A percentile compares a stretch with the other conserved stretches of the same genome.
These are phyloP conservation scores for Meloidogyne floridensis DNA, from an alignment of 1,140 invertebrate species.

Conservation along the genomic window DNA sequence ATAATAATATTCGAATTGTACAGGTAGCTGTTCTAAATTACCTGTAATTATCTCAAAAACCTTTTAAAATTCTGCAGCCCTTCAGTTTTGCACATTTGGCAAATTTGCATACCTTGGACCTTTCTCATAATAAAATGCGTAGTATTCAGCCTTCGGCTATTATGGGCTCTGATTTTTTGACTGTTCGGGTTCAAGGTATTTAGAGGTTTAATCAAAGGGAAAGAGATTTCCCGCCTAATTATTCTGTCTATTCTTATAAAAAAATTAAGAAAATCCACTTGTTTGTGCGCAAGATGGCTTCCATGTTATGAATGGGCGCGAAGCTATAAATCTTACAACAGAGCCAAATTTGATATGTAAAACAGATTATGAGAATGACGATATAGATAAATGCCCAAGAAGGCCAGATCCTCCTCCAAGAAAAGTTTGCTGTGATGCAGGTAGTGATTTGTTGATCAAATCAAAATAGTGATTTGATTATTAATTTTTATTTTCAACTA, in stretches of 20 bases:
- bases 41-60: no score
- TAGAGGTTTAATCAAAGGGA: neutral
- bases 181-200: slow-evolving; percentile 60
- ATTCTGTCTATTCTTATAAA: no score
- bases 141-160: slow-evolving; percentile 53
- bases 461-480: no score
- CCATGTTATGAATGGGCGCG: slow-evolving; percentile 63
- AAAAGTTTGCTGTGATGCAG: slow-evolving; percentile 25
- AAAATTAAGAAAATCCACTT: slow-evolving; percentile 64
- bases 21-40: no score
- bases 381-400: slow-evolving; percentile 56
- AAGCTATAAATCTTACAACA: slow-evolving; percentile 64
- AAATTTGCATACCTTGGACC: slow-evolving; percentile 63
- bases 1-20: slow-evolving; percentile 62
- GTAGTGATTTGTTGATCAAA: no score
- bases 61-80: slow-evolving; percentile 47
- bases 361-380: slow-evolving; percentile 51
- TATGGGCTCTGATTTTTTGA: slow-evolving; percentile 59
- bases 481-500: no score
- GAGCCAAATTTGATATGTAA: slow-evolving; percentile 62
- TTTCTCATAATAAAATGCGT: slow-evolving; percentile 62
- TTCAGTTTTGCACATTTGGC: slow-evolving; percentile 62
- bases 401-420: slow-evolving; percentile 1
- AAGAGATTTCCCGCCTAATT: neutral
- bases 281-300: slow-evolving; percentile 64